Evolutionary conservation across 2,888 invertebrate genomes (phyloP).

Genomic region (Mimas tiliae): DNA sequence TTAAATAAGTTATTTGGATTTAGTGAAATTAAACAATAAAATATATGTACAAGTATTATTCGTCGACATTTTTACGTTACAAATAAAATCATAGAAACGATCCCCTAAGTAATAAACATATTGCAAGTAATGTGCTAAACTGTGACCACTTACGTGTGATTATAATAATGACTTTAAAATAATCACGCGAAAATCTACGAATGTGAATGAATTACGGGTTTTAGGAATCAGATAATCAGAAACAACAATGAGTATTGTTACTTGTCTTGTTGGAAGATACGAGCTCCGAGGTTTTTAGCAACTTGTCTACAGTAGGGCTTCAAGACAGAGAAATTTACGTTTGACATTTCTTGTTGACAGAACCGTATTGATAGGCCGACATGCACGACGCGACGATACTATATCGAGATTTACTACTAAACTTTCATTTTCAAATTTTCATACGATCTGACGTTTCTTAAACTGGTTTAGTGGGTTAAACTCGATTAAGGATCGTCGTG

Average conservation of each 20-base stretch:
- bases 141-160: not conserved
- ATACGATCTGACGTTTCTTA: too few relatives aligned
- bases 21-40: not conserved
- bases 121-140: conserved; percentile 3
- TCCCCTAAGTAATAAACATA: not conserved
- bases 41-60: too few relatives aligned
- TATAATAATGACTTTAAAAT: not conserved
- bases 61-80: too few relatives aligned
- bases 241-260: conserved; percentile 20
- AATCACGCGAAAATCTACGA: conserved; percentile 8
- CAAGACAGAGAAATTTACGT: too few relatives aligned
- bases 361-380: too few relatives aligned
- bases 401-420: too few relatives aligned
- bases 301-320: not conserved
- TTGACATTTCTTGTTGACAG: too few relatives aligned
- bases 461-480: too few relatives aligned
- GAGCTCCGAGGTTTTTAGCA: not conserved
- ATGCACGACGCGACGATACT: too few relatives aligned
- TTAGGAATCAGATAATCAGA: not conserved
- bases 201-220: not conserved
- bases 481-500: too few relatives aligned
- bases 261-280: not conserved
- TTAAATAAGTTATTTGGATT: not conserved
- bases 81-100: too few relatives aligned
- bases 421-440: too few relatives aligned